Evolutionary conservation across 1,140 invertebrate genomes (phyloP).

Genomic region (Caenorhabditis inopinata): DNA sequence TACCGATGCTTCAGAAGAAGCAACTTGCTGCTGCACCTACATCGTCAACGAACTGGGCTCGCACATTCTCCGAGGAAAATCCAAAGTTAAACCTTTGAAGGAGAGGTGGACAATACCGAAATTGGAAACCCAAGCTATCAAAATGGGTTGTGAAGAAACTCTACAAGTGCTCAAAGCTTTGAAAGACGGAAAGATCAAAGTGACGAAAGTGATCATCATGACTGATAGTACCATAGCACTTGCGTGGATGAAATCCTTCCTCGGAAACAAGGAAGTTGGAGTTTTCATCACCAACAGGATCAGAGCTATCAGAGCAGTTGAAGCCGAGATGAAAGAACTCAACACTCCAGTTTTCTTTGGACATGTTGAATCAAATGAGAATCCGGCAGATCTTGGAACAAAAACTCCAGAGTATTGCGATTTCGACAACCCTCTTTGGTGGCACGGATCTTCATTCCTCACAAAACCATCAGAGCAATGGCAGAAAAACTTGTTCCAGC

Average conservation of each 20-base stretch:
- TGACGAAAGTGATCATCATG: background rate
- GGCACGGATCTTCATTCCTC: no score
- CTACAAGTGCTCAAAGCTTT: background rate
- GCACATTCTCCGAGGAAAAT: constrained; percentile 7
- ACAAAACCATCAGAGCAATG: no score
- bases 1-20: constrained; percentile 24
- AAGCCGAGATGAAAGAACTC: background rate
- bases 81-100: constrained; percentile 5
- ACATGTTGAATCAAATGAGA: constrained; percentile 23
- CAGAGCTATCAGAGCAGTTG: background rate
- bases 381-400: constrained; percentile 35
- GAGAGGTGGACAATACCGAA: constrained; percentile 7
- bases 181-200: background rate
- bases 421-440: constrained; percentile 2
- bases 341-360: background rate
- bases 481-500: no score
- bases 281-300: background rate
- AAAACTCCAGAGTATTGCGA: background rate
- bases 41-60: background rate
- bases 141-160: background rate
- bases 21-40: background rate
- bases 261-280: background rate
- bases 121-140: background rate
- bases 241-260: background rate
- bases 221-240: background rate